Conservation (phyloP, 2,888 invertebrate genomes). For the Sipha maydis region DNA sequence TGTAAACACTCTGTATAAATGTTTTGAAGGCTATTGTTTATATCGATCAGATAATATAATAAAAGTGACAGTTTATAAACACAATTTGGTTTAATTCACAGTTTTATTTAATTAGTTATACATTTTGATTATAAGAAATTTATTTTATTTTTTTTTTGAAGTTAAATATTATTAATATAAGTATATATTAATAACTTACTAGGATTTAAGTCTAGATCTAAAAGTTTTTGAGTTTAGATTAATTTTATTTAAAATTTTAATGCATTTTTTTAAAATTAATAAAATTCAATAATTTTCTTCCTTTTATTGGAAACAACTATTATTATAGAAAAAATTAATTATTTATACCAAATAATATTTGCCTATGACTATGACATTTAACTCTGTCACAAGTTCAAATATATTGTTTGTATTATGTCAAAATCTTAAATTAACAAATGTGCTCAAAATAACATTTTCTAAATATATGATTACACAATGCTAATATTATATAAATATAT, state of each 20-base stretch:
- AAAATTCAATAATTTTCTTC: background rate
- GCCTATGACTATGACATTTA: background rate
- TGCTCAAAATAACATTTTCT: slow-evolving; percentile 31
- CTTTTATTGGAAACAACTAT: background rate
- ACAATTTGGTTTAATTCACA: slow-evolving; percentile 39
- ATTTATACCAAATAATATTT: background rate
- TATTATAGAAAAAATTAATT: background rate
- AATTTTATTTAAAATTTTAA: background rate
- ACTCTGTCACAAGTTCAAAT: background rate
- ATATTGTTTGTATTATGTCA: background rate
- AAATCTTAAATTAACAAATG: background rate
- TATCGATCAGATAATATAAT: slow-evolving; percentile 54
- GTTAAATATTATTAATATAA: background rate
- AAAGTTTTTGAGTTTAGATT: background rate
- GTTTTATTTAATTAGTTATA: slow-evolving; percentile 39
- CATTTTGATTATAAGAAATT: slow-evolving; percentile 12
- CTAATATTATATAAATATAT: background rate
- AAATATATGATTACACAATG: background rate
- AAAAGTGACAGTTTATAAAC: slow-evolving; percentile 42
- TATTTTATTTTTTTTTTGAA: slow-evolving; percentile 9
- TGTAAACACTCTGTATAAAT: slow-evolving; percentile 50
- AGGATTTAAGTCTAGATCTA: background rate
- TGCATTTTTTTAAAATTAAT: background rate
- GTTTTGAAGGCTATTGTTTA: slow-evolving; percentile 43
- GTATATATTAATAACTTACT: background rate